Percentiles rank a stretch among this genome's conserved stretches.
These are phyloP conservation scores for Cyprinodon tularosa DNA, from an alignment of 2,113 vertebrate species.

Conservation along the genomic window DNA sequence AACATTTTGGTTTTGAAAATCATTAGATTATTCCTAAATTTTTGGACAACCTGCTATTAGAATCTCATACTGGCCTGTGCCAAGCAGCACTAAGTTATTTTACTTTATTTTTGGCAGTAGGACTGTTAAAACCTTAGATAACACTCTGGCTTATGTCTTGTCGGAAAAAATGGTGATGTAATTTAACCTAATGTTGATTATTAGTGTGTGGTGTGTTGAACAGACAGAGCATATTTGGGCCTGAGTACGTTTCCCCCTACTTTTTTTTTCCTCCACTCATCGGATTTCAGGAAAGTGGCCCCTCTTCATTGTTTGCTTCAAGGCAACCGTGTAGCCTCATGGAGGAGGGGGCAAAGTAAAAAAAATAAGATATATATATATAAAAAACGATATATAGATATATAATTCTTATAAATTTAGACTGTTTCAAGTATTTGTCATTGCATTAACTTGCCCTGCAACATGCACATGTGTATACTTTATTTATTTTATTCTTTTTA, in stretches of 20 bases:
- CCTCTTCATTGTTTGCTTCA: slow-evolving; percentile 82
- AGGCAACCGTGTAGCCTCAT: slow-evolving; percentile 77
- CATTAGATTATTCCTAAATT: neutral
- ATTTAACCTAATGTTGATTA: slow-evolving; percentile 1
- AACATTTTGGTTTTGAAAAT: neutral
- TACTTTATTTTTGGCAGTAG: slow-evolving; percentile 6
- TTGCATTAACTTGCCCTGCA: slow-evolving; percentile 1
- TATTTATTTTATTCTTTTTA: neutral
- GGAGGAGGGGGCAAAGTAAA: slow-evolving; percentile 40
- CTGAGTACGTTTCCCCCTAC: slow-evolving; percentile 72
- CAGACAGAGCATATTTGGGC: slow-evolving; percentile 73
- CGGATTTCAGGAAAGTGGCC: slow-evolving; percentile 87
- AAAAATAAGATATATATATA: slow-evolving; percentile 32
- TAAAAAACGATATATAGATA: slow-evolving; percentile 9
- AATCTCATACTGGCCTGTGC: neutral
- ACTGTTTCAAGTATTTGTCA: neutral
- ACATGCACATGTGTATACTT: slow-evolving; percentile 11
- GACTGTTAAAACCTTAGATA: slow-evolving; percentile 11
- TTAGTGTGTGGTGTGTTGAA: slow-evolving; percentile 22
- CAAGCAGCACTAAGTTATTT: neutral
- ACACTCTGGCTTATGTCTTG: slow-evolving; percentile 9
- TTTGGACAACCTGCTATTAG: neutral
- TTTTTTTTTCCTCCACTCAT: slow-evolving; percentile 85
- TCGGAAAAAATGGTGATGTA: neutral
- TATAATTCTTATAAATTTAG: no score